Percentiles rank a stretch among this genome's conserved stretches.
Conservation (phyloP, 2,888 invertebrate species). For the Nomada goodeniana region DNA sequence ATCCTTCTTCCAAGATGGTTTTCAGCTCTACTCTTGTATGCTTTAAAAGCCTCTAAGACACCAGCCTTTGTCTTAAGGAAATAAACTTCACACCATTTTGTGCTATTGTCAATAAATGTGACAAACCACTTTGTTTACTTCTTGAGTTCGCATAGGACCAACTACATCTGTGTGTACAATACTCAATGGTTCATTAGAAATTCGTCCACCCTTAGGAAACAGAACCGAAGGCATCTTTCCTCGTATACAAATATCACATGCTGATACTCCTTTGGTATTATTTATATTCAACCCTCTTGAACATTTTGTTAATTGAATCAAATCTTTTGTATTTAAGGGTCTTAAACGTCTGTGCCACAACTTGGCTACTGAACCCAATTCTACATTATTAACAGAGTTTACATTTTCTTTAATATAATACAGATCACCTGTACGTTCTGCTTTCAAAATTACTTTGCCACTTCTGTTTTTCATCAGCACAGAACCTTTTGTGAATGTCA, state of each 20-base stretch:
- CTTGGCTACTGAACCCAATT: neutral
- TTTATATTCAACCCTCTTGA: too few species aligned
- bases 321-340: neutral
- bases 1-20: neutral
- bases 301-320: neutral
- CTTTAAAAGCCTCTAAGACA: neutral
- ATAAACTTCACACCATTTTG: constrained; percentile 2
- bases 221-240: neutral
- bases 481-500: neutral
- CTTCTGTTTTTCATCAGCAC: neutral
- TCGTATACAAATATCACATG: neutral
- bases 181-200: neutral
- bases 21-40: neutral
- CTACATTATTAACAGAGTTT: neutral
- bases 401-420: neutral
- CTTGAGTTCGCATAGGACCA: neutral
- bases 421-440: neutral
- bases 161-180: neutral
- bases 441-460: neutral
- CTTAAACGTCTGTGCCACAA: neutral
- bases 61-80: neutral
- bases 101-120: neutral
- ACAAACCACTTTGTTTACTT: neutral
- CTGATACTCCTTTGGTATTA: too few species aligned
- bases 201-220: neutral